A percentile compares a stretch with the other conserved stretches of the same genome.
Conservation (phyloP, 2,888 invertebrate species). For the Pristionchus arcanus region DNA sequence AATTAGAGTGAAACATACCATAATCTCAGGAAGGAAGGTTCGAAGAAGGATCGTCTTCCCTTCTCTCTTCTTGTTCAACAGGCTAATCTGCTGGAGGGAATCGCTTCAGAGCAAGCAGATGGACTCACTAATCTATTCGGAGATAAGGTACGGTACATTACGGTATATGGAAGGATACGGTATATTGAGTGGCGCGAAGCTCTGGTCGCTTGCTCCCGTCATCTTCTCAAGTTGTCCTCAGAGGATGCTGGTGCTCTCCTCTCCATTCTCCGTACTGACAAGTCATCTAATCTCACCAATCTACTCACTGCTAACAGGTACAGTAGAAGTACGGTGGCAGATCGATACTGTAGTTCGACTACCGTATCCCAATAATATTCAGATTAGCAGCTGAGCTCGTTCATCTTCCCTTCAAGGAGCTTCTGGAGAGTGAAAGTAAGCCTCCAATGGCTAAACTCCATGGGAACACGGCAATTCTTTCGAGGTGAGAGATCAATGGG, state of each 20-base stretch:
- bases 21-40: slow-evolving; percentile 24
- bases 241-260: slow-evolving; percentile 25
- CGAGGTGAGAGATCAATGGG: slow-evolving; percentile 28
- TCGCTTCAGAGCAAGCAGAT: slow-evolving; percentile 55
- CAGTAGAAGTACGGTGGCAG: not conserved
- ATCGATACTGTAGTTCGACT: not conserved
- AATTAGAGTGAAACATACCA: not conserved
- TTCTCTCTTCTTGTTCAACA: slow-evolving; percentile 33
- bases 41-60: slow-evolving; percentile 48
- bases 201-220: slow-evolving; percentile 43
- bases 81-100: slow-evolving; percentile 50
- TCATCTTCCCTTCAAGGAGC: slow-evolving; percentile 48
- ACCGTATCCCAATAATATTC: not conserved
- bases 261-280: slow-evolving; percentile 30
- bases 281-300: slow-evolving; percentile 33
- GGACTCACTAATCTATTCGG: slow-evolving; percentile 47
- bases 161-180: not conserved
- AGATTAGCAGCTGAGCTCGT: slow-evolving; percentile 49
- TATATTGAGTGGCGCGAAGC: slow-evolving; percentile 40
- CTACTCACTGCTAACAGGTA: slow-evolving; percentile 53
- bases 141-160: slow-evolving; percentile 40
- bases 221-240: not conserved
- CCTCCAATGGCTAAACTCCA: slow-evolving; percentile 17
- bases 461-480: slow-evolving; percentile 43
- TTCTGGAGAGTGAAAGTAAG: slow-evolving; percentile 41